Base-by-base conservation (phyloP, 2,797 vertebrate species). In the Harpagifer antarcticus region DNA sequence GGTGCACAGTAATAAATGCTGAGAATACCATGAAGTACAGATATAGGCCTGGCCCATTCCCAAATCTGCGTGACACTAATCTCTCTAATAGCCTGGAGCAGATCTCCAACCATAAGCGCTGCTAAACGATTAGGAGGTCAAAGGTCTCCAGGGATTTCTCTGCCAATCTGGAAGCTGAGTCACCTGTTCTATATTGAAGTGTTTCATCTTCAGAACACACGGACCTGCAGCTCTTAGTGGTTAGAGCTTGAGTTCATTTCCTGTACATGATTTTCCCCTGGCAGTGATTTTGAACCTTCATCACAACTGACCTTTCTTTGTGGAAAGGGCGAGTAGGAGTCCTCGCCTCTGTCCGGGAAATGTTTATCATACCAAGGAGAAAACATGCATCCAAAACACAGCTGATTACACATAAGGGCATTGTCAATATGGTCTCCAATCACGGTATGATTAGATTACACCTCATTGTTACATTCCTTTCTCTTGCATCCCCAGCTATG, bases 11-110 rank as follows among this genome's bases (percentile, higher is more conserved):
- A 72, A 89, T 88, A 89, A 91, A 93, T 86, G 86, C 88, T 88
- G 88, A 88, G 90, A 92, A 91, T 92, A 80, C 89, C 90, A 81
- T 77, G 86, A 84, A 85, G 91, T 74, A 85, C 89, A 87, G 78
- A 93, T 93, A 93, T 92, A 92, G 92, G 81, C 77, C 86, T 89
- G 91, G 87, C 91, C 88, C 72, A 16, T 68, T 86, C 85, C 89
- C 91, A 93, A 88, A 91, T 88, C 86, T 86, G 83, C 27, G 82
- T 92, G 91, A 91, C 91, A 92, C 86, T 93, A 93, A 93, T 92
- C 90, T 88, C 83, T 88, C 71, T 91, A 92, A 89, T 90, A 91
- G 89, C 86, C 86, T 77, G 81, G 76, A 91, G 90, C 91, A 91
- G 89, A 93, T 91, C 90, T 89, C 91, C 86, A 88, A 44, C 91